Conservation (phyloP, 2,888 invertebrate genomes). For the Meteorus cinctellus region DNA sequence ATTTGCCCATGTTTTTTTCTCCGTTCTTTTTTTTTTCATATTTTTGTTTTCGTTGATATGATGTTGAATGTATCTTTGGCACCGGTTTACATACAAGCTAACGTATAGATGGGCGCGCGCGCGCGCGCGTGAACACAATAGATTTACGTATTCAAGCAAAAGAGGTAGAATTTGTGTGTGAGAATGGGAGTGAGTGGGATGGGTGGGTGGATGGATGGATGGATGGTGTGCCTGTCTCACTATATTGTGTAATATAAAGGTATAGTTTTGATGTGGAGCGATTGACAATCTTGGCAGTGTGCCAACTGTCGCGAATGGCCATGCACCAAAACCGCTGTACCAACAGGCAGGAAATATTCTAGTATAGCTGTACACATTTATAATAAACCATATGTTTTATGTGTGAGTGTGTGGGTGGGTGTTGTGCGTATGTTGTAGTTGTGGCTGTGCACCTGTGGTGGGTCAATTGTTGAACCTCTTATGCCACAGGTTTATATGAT, state of each 20-base stretch:
- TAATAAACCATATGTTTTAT: background rate
- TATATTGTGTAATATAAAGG: conserved; percentile 56
- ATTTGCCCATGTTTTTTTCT: background rate
- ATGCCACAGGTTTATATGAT: background rate
- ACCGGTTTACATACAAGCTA: conserved; percentile 53
- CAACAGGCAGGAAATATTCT: conserved; percentile 15
- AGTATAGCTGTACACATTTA: background rate
- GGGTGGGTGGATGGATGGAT: too few relatives aligned
- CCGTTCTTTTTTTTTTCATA: background rate
- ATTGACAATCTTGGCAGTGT: conserved; percentile 22
- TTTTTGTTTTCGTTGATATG: background rate
- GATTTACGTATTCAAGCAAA: conserved; percentile 70
- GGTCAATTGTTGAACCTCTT: background rate
- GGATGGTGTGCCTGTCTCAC: too few relatives aligned
- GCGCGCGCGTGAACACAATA: conserved; percentile 62
- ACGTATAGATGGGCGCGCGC: too few relatives aligned
- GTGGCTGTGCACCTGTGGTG: background rate
- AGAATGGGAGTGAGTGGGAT: conserved; percentile 60
- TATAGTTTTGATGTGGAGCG: conserved; percentile 54
- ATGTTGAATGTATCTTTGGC: conserved; percentile 57
- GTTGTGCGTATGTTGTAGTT: background rate
- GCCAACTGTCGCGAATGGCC: conserved; percentile 31
- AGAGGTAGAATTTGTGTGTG: conserved; percentile 65
- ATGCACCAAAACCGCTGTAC: conserved; percentile 6
- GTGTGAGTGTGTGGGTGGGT: too few relatives aligned